Evolutionary conservation across 2,797 vertebrate species (phyloP).

Genomic region (Pygocentrus nattereri): DNA sequence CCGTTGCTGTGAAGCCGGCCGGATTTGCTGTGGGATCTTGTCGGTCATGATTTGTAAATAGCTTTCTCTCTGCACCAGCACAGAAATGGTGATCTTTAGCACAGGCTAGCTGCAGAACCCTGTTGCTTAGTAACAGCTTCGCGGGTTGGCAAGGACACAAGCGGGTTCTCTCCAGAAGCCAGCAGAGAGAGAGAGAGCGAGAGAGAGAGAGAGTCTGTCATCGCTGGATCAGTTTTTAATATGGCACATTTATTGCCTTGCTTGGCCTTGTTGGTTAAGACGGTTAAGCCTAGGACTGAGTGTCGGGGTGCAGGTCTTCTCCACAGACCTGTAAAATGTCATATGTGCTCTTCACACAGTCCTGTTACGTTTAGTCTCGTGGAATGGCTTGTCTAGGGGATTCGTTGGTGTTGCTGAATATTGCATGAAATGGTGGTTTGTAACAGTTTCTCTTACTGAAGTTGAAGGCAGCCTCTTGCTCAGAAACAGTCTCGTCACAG

Average conservation of each 20-base stretch:
- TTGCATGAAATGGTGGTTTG: neutral
- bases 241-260: constrained; percentile 31
- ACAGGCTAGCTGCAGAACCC: constrained; percentile 69
- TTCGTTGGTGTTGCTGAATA: neutral
- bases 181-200: constrained; percentile 35
- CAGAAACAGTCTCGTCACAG: too few species aligned
- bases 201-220: constrained; percentile 23
- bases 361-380: neutral
- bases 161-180: constrained; percentile 48
- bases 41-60: constrained; percentile 43
- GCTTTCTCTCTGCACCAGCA: constrained; percentile 44
- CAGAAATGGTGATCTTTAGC: constrained; percentile 70
- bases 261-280: constrained; percentile 4
- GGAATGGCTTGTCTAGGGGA: neutral
- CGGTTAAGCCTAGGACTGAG: neutral
- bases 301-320: neutral
- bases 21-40: constrained; percentile 38
- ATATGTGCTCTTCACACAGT: constrained; percentile 22
- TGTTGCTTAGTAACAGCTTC: constrained; percentile 81
- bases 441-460: neutral
- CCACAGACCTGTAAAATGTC: constrained; percentile 30
- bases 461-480: neutral
- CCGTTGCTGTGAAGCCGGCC: constrained; percentile 9
- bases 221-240: constrained; percentile 37
- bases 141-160: constrained; percentile 68